Base-by-base conservation (phyloP, 2,888 invertebrate species). In the Drosophila subsilvestris region DNA sequence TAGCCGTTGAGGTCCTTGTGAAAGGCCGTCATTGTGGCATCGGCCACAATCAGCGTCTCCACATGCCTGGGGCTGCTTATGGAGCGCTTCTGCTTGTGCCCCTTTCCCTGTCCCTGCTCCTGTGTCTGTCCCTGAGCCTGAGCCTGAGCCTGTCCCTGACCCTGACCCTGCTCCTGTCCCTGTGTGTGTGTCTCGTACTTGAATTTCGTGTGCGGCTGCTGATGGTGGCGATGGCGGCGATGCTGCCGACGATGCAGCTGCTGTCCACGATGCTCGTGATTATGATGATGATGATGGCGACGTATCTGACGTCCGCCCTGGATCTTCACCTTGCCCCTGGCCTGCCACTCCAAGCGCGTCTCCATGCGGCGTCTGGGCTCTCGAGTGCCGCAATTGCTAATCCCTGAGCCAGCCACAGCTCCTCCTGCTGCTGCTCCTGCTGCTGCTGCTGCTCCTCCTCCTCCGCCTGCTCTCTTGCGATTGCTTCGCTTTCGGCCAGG, bases 1-100 rank as follows among this genome's bases (percentile, higher is more conserved):
- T 98, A 98, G 8, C 95, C 96, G 90, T 97, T 96, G 78, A 97
- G 94, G 89, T 96, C 96, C 83, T 95, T 95, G 92, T 98, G 97
- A 91, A 97, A 97, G 58, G 96, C 95, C 79, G 96, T 95, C 97
- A 98, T 97, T 78, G 95, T 95, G 61, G 95, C 94, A 93, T 98
- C 98, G 43, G 97, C 97, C 57, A 98, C 98, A 58, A 98, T 94
- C 61, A 98, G 93, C 0, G 97, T 96, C 92, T 98, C 98, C 44
- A 98, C 97, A 92, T 95, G 96, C 60, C 95, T 94, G 27, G 95
- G 94, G 83, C 94, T 94, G 92, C 96, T 96, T 75, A 96, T 94
- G 67, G 96, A 96, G 76, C 96, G 94, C 76, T 91, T 90, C 82
- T 91, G 84, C 75, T 93, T 88, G 0, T 51, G 32, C 1, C 27